Base-by-base conservation (phyloP, 2,797 vertebrate genomes). In the Coreius guichenoti region DNA sequence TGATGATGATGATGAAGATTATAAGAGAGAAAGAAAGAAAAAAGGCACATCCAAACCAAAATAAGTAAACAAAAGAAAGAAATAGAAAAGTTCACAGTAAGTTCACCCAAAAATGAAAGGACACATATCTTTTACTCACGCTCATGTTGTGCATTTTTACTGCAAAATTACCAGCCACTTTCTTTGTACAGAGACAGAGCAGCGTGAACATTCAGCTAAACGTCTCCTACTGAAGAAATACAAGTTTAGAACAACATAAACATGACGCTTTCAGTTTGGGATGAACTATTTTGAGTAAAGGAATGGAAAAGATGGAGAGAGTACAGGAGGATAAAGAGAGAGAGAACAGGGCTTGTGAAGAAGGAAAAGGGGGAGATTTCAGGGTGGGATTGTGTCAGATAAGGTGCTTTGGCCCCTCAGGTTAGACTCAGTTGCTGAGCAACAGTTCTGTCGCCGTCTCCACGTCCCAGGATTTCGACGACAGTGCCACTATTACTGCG, bases 401-500 rank as follows among this genome's bases (percentile, higher is more conserved):
- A 26, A 31, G 84, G 82, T 61, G 82, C 70, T 84, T 77, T 39
- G 91, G 93, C 92, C 92, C 92, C 89, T 92, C 91, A 90, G 87
- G 92, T 91, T 90, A 89, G 93, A 94, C 94, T 99, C 97, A 99
- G 96, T 99, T 99, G 95, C 97, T 99, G 94, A 99, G 97, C 94
- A 99, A 96, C 89, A 98, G 93, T 95, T 99, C 98, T 95, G 98
- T 99, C 86, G 98, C 98, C 81, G 97, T 97, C 94, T 98, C 98
- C 96, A 98, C 98, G 49, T 99, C 98, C 98, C 98, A 99, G 93
- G 98, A 98, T 96, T 99, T 99, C 90, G 98, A 99, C 89, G 98
- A 99, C 96, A 99, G 96, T 90, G 98, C 98, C 96, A 98, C 98
- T 98, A 99, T 99, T 97, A 99, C 98, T 94, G 97, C 97, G 93